Evolutionary conservation across 2,797 vertebrate genomes (phyloP), one percentile per base, ranked within the genome.

Genomic region (Anabacerthia variegaticeps): DNA sequence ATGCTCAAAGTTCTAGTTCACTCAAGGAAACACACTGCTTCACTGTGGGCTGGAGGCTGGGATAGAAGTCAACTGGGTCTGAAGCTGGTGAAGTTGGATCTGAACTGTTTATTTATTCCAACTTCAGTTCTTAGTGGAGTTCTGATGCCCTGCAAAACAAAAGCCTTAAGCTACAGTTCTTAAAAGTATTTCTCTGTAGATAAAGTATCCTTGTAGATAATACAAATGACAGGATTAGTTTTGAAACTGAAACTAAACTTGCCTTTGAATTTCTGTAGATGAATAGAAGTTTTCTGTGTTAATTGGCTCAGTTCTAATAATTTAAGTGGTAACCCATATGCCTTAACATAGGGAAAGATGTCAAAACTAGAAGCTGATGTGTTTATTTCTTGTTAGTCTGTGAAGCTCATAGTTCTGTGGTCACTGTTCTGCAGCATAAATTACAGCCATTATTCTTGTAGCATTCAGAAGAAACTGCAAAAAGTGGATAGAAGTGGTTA

Each of bases 401-500:
- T 67, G 85, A 79, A 84, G 78, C 58, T 80, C 28, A 23, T 72
- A 85, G 49, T 85, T 96, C 89, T 52, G 67, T 67, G 94, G 80
- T 78, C 63, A 26, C 59, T 65, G 65, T 23, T 93, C 76, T 83
- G 87, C 37, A 85, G 88, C 9, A 6, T 83, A 81, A 76, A 76
- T 93, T 94, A 84, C 52, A 32, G 67, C 96, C 68, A 28, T 91
- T 94, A 75, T 74, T 94, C 87, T 86, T 92, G 83, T 49, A 86
- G 63, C 44, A 24, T 91, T 81, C 81, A 84, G 74, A 96, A 96
- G 96, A 96, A 95, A 96, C 95, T 96, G 59, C 73, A 92, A 93
- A 96, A 89, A 63, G 77, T 96, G 94, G 91, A 82, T 95, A 93
- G 89, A 95, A 96, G 93, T 96, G 97, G 96, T 98, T 98, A 95